These are phyloP conservation scores for Heliconius nattereri DNA, from an alignment of 1,140 invertebrate genomes.

Conservation along the genomic window DNA sequence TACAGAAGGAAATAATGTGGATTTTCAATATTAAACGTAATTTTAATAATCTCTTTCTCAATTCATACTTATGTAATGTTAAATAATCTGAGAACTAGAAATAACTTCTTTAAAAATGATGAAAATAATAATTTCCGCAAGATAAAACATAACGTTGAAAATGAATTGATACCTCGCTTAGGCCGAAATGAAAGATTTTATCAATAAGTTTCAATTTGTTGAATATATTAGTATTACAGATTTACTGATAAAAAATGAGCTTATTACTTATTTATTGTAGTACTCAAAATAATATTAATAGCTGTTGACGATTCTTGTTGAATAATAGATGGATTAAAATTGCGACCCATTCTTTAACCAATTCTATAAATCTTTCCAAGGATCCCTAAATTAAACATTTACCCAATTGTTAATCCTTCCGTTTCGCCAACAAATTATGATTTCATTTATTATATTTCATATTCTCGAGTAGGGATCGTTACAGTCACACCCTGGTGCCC, in stretches of 20 bases:
- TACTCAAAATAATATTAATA: too few relatives aligned
- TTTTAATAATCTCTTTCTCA: background rate
- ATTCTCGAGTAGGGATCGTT: too few relatives aligned
- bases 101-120: background rate
- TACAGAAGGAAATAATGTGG: background rate
- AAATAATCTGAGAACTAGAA: background rate
- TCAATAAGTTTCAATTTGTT: background rate
- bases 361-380: too few relatives aligned
- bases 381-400: too few relatives aligned
- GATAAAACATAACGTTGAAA: background rate
- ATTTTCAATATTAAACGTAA: background rate
- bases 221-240: background rate
- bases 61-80: background rate
- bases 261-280: too few relatives aligned
- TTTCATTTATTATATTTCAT: too few relatives aligned
- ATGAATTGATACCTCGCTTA: background rate
- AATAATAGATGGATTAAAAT: too few relatives aligned
- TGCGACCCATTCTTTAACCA: too few relatives aligned
- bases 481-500: too few relatives aligned
- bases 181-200: background rate
- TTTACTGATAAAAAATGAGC: background rate
- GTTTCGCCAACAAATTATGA: too few relatives aligned
- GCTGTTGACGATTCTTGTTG: too few relatives aligned
- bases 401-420: too few relatives aligned
- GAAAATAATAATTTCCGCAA: background rate